Conservation (phyloP, 2,888 invertebrate genomes). For the Atrina japonica region DNA sequence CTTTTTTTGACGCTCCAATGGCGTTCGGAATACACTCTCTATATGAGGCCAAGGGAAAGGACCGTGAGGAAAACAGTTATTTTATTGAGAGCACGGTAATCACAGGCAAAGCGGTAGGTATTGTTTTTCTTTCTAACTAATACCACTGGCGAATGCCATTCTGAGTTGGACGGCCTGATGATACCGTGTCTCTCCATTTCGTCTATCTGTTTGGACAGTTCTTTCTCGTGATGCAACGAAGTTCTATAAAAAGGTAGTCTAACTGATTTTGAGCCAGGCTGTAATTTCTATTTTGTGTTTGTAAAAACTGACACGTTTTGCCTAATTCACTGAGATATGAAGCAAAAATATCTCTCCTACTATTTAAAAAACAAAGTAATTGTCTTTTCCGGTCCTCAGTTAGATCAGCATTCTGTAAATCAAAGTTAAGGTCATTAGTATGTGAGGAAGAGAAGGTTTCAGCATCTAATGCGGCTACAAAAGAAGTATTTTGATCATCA, state of each 20-base stretch:
- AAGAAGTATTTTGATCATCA: conserved; percentile 1
- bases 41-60: conserved; percentile 45
- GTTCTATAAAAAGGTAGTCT: conserved; percentile 25
- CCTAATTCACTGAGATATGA: conserved; percentile 18
- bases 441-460: background rate
- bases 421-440: background rate
- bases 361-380: background rate
- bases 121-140: conserved; percentile 46
- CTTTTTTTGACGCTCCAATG: conserved; percentile 43
- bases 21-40: conserved; percentile 49
- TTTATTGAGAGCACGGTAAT: conserved; percentile 46
- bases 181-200: conserved; percentile 40
- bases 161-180: conserved; percentile 35
- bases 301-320: conserved; percentile 39
- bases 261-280: conserved; percentile 40
- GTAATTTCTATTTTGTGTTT: conserved; percentile 44
- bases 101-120: conserved; percentile 47
- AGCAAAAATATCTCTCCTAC: conserved; percentile 12
- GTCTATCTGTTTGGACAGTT: conserved; percentile 37
- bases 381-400: background rate
- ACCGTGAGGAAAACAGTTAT: conserved; percentile 41
- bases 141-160: conserved; percentile 47
- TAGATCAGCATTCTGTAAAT: background rate
- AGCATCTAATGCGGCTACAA: background rate
- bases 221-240: conserved; percentile 31